phyloP scores from a whole-genome alignment of 2,888 invertebrate genomes.

The Aporophyla nigra region DNA sequence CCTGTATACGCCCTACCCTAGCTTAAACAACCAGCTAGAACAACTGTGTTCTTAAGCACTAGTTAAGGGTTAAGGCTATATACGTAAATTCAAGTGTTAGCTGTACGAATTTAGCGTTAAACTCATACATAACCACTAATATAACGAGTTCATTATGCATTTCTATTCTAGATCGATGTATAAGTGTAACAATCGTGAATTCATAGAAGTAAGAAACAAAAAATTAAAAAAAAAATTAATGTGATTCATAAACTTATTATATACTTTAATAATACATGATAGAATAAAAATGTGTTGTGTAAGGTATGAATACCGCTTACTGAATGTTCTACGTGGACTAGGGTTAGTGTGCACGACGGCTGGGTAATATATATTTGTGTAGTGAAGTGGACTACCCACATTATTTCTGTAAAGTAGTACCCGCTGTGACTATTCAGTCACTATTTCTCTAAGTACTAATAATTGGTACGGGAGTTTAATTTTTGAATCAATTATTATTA shows the following conservation, averaged over 20 bases:
- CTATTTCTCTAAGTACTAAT: background rate
- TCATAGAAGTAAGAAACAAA: conserved; percentile 70
- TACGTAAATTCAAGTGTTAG: conserved; percentile 65
- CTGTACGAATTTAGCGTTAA: conserved; percentile 65
- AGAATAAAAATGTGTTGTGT: conserved; percentile 67
- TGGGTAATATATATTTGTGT: conserved; percentile 74
- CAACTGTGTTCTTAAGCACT: conserved; percentile 51
- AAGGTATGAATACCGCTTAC: conserved; percentile 60
- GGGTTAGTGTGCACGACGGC: conserved; percentile 75
- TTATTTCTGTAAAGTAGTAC: conserved; percentile 19
- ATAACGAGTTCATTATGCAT: conserved; percentile 59
- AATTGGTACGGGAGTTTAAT: background rate
- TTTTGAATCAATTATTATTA: conserved; percentile 26
- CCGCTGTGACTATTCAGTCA: conserved; percentile 28
- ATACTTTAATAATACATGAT: conserved; percentile 65
- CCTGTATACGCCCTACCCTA: conserved; percentile 53
- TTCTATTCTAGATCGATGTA: conserved; percentile 70
- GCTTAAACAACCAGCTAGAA: conserved; percentile 27
- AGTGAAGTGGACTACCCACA: conserved; percentile 35
- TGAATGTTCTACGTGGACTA: conserved; percentile 74
- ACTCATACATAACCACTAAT: conserved; percentile 52
- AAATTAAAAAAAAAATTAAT: conserved; percentile 77
- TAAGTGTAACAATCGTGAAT: conserved; percentile 71
- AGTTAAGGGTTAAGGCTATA: conserved; percentile 53
- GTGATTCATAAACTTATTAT: conserved; percentile 84